These are phyloP conservation scores for Oryzias melastigma DNA, from an alignment of 2,113 vertebrate genomes.

Conservation along the genomic window DNA sequence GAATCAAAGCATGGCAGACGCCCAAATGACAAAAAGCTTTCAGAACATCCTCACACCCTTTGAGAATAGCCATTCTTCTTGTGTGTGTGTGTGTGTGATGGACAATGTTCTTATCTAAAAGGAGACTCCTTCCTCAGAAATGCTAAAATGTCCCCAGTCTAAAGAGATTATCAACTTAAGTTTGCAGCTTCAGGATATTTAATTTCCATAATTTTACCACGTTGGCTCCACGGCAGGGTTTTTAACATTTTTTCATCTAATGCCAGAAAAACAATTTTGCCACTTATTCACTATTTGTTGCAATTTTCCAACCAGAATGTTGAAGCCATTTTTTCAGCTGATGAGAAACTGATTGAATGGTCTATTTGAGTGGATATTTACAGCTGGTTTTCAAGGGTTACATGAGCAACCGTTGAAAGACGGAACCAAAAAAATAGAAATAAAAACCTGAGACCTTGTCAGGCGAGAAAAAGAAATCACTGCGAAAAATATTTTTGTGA, in stretches of 20 bases:
- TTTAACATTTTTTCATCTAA: slow-evolving; percentile 30
- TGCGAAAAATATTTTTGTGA: slow-evolving; percentile 20
- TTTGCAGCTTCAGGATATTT: slow-evolving; percentile 74
- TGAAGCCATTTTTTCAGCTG: neutral
- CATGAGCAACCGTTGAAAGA: slow-evolving; percentile 15
- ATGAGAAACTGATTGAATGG: slow-evolving; percentile 22
- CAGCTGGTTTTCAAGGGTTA: slow-evolving; percentile 42
- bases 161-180: slow-evolving; percentile 77
- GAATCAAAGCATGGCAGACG: slow-evolving; percentile 57
- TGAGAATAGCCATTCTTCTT: slow-evolving; percentile 54
- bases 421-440: neutral
- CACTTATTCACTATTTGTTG: slow-evolving; percentile 64
- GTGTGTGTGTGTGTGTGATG: slow-evolving; percentile 56
- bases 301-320: slow-evolving; percentile 48
- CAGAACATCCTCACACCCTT: slow-evolving; percentile 50
- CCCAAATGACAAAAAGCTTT: slow-evolving; percentile 63
- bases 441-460: slow-evolving; percentile 17
- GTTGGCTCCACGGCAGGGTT: slow-evolving; percentile 51
- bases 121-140: slow-evolving; percentile 62
- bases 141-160: slow-evolving; percentile 68
- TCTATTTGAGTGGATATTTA: slow-evolving; percentile 26
- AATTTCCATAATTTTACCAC: slow-evolving; percentile 78
- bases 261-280: slow-evolving; percentile 67
- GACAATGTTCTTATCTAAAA: slow-evolving; percentile 65
- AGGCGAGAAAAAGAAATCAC: slow-evolving; percentile 22